Evolutionary conservation across 2,797 vertebrate genomes (phyloP).

Genomic region (Eospalax fontanierii): DNA sequence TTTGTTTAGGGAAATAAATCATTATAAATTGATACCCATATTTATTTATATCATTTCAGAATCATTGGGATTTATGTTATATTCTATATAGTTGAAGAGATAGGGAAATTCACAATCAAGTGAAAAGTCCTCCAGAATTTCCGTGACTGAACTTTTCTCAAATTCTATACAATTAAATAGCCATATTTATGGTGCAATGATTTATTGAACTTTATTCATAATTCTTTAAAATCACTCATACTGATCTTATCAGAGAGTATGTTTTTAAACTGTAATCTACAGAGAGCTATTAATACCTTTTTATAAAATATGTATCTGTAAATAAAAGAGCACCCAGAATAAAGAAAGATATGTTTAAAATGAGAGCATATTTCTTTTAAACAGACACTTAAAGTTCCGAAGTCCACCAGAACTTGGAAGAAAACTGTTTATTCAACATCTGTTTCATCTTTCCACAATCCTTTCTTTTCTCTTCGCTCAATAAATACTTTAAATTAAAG

Average conservation of each 20-base stretch:
- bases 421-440: slow-evolving; percentile 61
- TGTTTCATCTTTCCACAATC: slow-evolving; percentile 69
- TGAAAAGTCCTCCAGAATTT: slow-evolving; percentile 44
- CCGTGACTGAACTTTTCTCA: slow-evolving; percentile 43
- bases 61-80: slow-evolving; percentile 52
- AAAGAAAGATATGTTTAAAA: slow-evolving; percentile 70
- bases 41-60: slow-evolving; percentile 66
- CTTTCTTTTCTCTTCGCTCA: slow-evolving; percentile 72
- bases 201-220: slow-evolving; percentile 63
- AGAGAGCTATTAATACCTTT: slow-evolving; percentile 41
- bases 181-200: slow-evolving; percentile 31
- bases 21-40: slow-evolving; percentile 26
- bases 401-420: slow-evolving; percentile 71
- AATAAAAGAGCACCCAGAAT: slow-evolving; percentile 49
- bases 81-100: slow-evolving; percentile 47
- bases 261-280: slow-evolving; percentile 45
- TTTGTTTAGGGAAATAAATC: slow-evolving; percentile 56
- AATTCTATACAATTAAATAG: slow-evolving; percentile 55
- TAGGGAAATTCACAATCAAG: slow-evolving; percentile 25
- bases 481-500: slow-evolving; percentile 84
- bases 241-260: slow-evolving; percentile 25
- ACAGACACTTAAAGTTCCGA: slow-evolving; percentile 67
- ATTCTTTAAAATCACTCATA: slow-evolving; percentile 57
- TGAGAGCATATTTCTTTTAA: slow-evolving; percentile 60
- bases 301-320: slow-evolving; percentile 19